Conservation (phyloP, 2,113 vertebrate genomes). For the Cheirogaleus medius region DNA sequence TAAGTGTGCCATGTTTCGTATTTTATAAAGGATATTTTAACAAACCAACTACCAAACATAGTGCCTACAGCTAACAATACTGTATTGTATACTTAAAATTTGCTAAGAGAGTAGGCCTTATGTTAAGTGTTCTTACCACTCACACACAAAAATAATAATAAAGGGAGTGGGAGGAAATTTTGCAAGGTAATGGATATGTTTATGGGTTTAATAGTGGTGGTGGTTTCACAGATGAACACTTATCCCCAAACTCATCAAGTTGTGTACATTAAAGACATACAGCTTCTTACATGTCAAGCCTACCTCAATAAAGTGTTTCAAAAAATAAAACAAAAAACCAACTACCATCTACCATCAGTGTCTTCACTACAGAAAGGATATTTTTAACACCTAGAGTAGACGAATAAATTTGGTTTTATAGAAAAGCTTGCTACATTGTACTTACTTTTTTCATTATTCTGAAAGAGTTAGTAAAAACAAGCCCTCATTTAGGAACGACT, state of each 20-base stretch:
- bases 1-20: background rate
- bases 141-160: background rate
- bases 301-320: background rate
- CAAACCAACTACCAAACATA: background rate
- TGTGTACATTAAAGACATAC: background rate
- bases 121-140: background rate
- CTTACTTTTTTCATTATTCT: constrained; percentile 23
- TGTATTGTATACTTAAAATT: background rate
- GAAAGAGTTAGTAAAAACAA: background rate
- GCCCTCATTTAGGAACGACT: background rate
- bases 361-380: background rate
- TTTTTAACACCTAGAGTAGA: background rate
- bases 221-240: background rate
- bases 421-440: background rate
- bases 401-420: constrained; percentile 19
- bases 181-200: background rate
- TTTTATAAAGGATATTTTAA: background rate
- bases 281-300: background rate
- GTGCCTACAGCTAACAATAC: background rate
- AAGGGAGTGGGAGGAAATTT: background rate
- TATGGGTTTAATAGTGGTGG: background rate
- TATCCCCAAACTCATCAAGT: too few species aligned
- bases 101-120: background rate
- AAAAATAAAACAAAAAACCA: background rate
- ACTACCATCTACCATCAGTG: background rate